Conservation (phyloP, 2,113 vertebrate genomes). For the Tenebrosternarchus preto region DNA sequence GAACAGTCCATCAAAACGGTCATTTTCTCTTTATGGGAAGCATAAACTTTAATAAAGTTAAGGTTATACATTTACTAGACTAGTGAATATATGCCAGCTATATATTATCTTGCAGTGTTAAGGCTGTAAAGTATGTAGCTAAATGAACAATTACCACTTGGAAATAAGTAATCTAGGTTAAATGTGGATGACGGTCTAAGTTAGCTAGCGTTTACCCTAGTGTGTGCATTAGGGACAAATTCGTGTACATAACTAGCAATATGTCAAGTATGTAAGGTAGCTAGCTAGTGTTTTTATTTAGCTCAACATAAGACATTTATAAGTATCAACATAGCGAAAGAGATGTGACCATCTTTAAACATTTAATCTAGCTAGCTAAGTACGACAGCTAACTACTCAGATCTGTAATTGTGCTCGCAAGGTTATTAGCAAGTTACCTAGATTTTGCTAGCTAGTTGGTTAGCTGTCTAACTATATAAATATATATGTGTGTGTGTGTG, state of each 20-base stretch:
- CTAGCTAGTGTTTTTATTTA: too few relatives aligned
- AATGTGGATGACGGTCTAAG: neutral
- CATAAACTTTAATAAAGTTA: neutral
- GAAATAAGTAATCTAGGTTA: too few relatives aligned
- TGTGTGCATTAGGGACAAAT: neutral
- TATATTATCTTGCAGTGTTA: too few relatives aligned
- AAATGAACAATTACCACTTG: too few relatives aligned
- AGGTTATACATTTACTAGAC: neutral
- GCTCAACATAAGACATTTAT: too few relatives aligned
- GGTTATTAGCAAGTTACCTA: too few relatives aligned
- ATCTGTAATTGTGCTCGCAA: too few relatives aligned
- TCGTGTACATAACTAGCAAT: neutral
- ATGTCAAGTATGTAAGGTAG: neutral
- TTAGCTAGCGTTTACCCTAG: neutral
- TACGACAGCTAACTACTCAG: too few relatives aligned
- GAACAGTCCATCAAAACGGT: neutral
- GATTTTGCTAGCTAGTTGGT: neutral
- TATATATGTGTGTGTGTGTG: neutral
- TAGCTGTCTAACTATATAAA: neutral
- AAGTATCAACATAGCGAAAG: too few relatives aligned
- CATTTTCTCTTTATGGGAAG: neutral
- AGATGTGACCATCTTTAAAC: too few relatives aligned
- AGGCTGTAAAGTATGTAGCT: too few relatives aligned
- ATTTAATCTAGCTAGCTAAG: too few relatives aligned
- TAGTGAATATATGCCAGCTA: neutral